Conservation (phyloP, 1,140 invertebrate species). For the Coenobita brevimanus region DNA sequence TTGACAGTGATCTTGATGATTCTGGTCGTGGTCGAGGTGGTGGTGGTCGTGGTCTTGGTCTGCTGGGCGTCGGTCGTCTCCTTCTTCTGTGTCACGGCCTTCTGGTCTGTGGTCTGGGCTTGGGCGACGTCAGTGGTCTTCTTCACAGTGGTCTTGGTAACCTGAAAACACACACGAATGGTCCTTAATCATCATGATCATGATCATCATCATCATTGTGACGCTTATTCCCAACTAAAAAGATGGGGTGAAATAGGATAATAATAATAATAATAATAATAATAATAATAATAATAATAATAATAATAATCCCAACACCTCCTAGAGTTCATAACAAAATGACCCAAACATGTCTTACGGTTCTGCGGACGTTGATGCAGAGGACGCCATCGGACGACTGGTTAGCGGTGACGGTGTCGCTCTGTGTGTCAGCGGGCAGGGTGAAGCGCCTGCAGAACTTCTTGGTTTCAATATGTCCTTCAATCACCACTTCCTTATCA, state of each 20-base stretch:
- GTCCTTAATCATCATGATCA: too few species aligned
- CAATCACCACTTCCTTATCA: slow-evolving; percentile 38
- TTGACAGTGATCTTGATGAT: neutral
- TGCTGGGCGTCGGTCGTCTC: neutral
- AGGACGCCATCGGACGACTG: slow-evolving; percentile 8
- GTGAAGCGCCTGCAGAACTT: slow-evolving; percentile 4
- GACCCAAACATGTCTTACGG: neutral
- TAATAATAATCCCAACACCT: too few species aligned
- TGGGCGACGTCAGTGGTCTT: neutral
- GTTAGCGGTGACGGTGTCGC: neutral
- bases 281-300: too few species aligned
- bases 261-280: too few species aligned
- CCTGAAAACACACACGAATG: too few species aligned
- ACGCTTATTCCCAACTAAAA: too few species aligned
- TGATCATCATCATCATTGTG: too few species aligned
- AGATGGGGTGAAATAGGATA: too few species aligned
- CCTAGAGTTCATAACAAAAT: too few species aligned
- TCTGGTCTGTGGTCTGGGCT: neutral
- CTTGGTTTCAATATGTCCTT: slow-evolving; percentile 43
- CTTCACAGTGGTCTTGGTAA: neutral
- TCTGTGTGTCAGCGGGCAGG: neutral
- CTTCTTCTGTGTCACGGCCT: neutral
- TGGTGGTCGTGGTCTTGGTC: slow-evolving; percentile 12
- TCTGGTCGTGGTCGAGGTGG: neutral
- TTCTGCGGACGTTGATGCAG: slow-evolving; percentile 14